Evolutionary conservation across 2,797 vertebrate genomes (phyloP).

Genomic region (Argya squamiceps): DNA sequence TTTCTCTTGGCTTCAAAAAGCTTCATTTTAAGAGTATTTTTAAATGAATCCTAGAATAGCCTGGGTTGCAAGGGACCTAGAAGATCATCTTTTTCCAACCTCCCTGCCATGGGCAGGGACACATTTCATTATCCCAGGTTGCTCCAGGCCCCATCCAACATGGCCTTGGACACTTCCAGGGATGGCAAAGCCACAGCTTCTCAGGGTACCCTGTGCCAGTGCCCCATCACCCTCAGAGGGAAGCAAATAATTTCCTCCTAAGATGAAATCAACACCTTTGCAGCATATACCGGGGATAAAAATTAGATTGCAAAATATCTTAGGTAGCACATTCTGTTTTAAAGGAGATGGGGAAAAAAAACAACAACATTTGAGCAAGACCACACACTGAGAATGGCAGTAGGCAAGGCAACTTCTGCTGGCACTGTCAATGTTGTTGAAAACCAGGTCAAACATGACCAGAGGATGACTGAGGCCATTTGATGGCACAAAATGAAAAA

Average conservation of each 20-base stretch:
- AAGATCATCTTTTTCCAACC: neutral
- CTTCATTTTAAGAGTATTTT: neutral
- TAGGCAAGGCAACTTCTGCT: neutral
- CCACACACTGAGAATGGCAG: neutral
- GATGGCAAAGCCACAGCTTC: neutral
- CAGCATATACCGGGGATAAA: neutral
- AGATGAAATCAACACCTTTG: neutral
- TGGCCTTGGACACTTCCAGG: neutral
- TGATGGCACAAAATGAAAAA: neutral
- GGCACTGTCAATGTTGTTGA: neutral
- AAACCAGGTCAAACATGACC: neutral
- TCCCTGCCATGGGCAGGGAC: neutral
- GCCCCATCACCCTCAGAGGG: neutral
- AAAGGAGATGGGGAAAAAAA: neutral
- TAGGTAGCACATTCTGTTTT: neutral
- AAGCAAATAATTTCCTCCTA: neutral
- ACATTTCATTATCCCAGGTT: neutral
- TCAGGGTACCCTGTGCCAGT: neutral
- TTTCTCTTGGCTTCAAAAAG: neutral
- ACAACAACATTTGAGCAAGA: neutral
- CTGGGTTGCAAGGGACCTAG: neutral
- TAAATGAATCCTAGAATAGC: neutral
- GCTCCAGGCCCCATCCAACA: neutral
- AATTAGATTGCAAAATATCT: neutral
- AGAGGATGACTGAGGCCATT: neutral